Base-by-base conservation (phyloP, 1,140 invertebrate genomes). In the Scaptomyza pallida region DNA sequence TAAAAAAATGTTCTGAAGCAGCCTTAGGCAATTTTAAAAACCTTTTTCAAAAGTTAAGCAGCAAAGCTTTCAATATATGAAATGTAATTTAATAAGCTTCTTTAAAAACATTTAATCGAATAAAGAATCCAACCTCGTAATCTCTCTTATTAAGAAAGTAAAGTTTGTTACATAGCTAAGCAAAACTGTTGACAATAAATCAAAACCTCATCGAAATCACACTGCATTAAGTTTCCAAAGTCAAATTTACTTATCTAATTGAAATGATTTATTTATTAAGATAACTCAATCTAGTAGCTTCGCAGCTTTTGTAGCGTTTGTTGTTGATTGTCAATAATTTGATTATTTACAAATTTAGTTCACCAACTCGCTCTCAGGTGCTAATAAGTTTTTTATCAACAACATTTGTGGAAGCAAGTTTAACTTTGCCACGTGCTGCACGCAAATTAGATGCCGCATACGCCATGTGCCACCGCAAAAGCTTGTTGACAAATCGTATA, bases 381-480 rank as follows among this genome's bases (percentile, higher is more conserved):
- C 75, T 67, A 82, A 82, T 68, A 72, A 64, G 75, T 72, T 70
- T 45, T 64, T 40, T 30, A 70, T 73, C 45, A 77, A 48, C 44
- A 77, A 73, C 19, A 16, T 51, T 26, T 26, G 21, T 45, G 15
- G 13, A 40, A 19, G 15, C 2, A 55, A 64, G 43, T 17, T 56
- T 70, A 8, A 10, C 8, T 9, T 1, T 71, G 73, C 44, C 81
- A 86, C 81, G 73, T 78, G 77, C 81, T 51, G n/a, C 72, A 69
- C 61, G 62, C 60, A 79, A 83, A 79, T 86, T 74, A 73, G 56
- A 85, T 85, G 86, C 63, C 76, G 77, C 69, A 86, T 80, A 80
- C 76, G 73, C 47, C 48, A 57, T 59, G 62, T 86, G 50, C 40
- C 8, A 59, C 47, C 55, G 17, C 4, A 21, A 30, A 65, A 45